Evolutionary conservation across 2,113 vertebrate species (phyloP).

Genomic region (Tricholaema leucomelas): DNA sequence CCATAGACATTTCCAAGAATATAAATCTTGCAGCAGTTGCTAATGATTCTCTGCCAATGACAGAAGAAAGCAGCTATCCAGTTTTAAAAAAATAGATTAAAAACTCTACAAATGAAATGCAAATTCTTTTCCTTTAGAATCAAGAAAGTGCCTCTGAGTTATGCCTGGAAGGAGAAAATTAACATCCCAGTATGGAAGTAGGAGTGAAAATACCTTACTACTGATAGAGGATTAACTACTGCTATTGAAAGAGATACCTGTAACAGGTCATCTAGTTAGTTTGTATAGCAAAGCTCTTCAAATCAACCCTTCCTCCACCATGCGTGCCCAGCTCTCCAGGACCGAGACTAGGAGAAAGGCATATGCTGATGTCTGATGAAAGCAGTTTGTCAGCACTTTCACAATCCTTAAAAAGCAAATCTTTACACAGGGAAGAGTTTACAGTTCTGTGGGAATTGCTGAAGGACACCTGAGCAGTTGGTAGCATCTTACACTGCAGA

Average conservation of each 20-base stretch:
- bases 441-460: not conserved
- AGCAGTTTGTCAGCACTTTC: not conserved
- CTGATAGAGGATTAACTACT: not conserved
- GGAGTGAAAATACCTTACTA: not conserved
- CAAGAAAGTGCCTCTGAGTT: not conserved
- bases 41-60: not conserved
- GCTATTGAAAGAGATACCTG: accelerated
- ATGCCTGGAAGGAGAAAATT: not conserved
- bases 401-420: not conserved
- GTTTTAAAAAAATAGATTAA: not conserved
- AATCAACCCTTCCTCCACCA: not conserved
- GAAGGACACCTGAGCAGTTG: not conserved
- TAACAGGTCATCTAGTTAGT: not conserved
- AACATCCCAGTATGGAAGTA: not conserved
- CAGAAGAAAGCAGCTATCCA: not conserved
- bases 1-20: slow-evolving; percentile 13
- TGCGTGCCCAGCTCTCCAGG: not conserved
- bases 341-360: accelerated
- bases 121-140: not conserved
- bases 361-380: not conserved
- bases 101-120: not conserved
- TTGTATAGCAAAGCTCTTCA: not conserved
- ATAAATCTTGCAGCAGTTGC: slow-evolving; percentile 62
- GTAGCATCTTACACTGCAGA: not conserved
- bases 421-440: not conserved